A percentile compares a stretch with the other conserved stretches of the same genome.
These are phyloP conservation scores for Sardinella longiceps DNA, from an alignment of 2,797 vertebrate genomes.

Conservation along the genomic window DNA sequence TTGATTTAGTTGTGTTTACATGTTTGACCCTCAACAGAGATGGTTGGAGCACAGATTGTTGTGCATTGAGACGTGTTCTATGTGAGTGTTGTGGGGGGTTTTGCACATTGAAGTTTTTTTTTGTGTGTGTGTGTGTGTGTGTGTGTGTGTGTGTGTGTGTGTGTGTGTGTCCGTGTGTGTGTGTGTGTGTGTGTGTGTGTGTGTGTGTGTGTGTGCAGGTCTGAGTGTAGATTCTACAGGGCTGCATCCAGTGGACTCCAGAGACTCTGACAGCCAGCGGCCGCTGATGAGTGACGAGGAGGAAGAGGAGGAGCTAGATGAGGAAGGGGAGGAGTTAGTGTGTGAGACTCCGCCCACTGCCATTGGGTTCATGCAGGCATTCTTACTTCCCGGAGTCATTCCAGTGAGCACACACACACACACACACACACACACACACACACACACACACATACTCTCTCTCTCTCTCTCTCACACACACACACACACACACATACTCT, in stretches of 20 bases:
- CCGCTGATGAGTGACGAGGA: conserved; percentile 86
- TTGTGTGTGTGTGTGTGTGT: neutral
- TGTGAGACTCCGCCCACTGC: conserved; percentile 64
- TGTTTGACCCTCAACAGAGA: no score
- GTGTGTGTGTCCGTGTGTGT: neutral
- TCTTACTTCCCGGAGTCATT: conserved; percentile 92
- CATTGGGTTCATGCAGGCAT: conserved; percentile 89
- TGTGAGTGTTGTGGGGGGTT: no score
- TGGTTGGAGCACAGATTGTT: no score
- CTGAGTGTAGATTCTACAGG: neutral
- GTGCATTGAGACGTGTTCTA: no score
- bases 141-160: neutral
- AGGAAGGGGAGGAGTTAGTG: conserved; percentile 59
- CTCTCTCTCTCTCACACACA: neutral
- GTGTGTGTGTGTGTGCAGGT: conserved; percentile 14
- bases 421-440: neutral
- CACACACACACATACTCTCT: no score
- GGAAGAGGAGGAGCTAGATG: conserved; percentile 61
- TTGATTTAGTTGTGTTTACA: no score
- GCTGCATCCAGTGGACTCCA: conserved; percentile 60
- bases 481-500: neutral
- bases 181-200: neutral
- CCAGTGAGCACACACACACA: conserved; percentile 72
- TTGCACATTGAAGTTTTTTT: no score
- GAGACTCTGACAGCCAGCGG: conserved; percentile 83